These are phyloP conservation scores for Acleris sparsana DNA, from an alignment of 2,888 invertebrate genomes.

Conservation along the genomic window DNA sequence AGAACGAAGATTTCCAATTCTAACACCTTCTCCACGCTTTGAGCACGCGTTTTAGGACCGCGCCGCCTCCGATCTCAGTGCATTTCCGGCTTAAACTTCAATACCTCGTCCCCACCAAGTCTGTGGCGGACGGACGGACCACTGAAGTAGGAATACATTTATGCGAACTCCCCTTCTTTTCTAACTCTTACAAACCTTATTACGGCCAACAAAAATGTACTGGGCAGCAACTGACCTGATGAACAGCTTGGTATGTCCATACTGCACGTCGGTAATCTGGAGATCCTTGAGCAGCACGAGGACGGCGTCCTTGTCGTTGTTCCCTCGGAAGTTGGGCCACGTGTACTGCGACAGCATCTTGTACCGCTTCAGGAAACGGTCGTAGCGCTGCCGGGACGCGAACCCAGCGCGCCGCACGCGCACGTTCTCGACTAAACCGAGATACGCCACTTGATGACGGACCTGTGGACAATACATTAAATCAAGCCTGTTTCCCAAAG, in stretches of 20 bases:
- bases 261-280: constrained; percentile 92
- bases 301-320: constrained; percentile 91
- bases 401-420: constrained; percentile 98
- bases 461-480: constrained; percentile 57
- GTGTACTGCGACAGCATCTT: constrained; percentile 98
- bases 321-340: constrained; percentile 97
- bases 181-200: too few species aligned
- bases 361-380: constrained; percentile 96
- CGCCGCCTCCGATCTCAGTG: too few species aligned
- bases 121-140: too few species aligned
- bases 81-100: too few species aligned
- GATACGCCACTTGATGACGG: constrained; percentile 90
- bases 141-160: too few species aligned
- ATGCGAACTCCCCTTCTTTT: too few species aligned
- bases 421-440: constrained; percentile 97
- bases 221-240: constrained; percentile 84
- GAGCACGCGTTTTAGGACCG: too few species aligned
- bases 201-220: neutral
- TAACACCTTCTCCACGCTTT: too few species aligned
- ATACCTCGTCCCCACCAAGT: too few species aligned
- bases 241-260: constrained; percentile 97
- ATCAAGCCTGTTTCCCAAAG: too few species aligned
- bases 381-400: constrained; percentile 97
- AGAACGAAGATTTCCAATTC: too few species aligned
- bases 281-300: constrained; percentile 92